Evolutionary conservation across 2,113 vertebrate species (phyloP).

Genomic region (Microcebus tavaratra): DNA sequence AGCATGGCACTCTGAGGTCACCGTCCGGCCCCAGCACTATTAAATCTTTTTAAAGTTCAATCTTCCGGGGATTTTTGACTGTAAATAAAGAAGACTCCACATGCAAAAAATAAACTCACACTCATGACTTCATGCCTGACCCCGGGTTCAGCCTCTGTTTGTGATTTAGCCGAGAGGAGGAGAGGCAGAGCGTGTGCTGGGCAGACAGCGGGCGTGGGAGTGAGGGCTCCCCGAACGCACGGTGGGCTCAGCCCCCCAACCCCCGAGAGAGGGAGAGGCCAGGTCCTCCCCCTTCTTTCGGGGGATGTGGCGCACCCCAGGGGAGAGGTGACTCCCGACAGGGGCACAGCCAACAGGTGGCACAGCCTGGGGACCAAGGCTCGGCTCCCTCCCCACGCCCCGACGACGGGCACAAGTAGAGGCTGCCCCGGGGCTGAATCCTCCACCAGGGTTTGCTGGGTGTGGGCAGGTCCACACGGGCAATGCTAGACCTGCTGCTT

Average conservation of each 20-base stretch:
- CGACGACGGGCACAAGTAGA: neutral
- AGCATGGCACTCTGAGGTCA: conserved; percentile 76
- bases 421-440: neutral
- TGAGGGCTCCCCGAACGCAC: conserved; percentile 55
- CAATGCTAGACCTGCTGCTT: neutral
- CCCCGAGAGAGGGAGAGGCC: neutral
- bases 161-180: conserved; percentile 80
- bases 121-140: conserved; percentile 81
- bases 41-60: conserved; percentile 87
- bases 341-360: neutral
- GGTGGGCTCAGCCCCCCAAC: neutral
- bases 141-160: conserved; percentile 79
- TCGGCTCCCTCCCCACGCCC: neutral
- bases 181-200: conserved; percentile 65
- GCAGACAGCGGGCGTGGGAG: conserved; percentile 42
- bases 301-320: fast-evolving
- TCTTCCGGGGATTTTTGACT: conserved; percentile 85
- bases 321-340: neutral
- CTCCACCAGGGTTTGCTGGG: neutral
- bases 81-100: conserved; percentile 85
- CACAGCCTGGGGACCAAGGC: fast-evolving
- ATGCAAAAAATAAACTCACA: conserved; percentile 82
- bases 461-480: neutral
- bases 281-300: neutral
- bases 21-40: conserved; percentile 80